Evolutionary conservation across 2,113 vertebrate genomes (phyloP), one percentile per base, ranked within the genome.

Genomic region (Pungitius pungitius): DNA sequence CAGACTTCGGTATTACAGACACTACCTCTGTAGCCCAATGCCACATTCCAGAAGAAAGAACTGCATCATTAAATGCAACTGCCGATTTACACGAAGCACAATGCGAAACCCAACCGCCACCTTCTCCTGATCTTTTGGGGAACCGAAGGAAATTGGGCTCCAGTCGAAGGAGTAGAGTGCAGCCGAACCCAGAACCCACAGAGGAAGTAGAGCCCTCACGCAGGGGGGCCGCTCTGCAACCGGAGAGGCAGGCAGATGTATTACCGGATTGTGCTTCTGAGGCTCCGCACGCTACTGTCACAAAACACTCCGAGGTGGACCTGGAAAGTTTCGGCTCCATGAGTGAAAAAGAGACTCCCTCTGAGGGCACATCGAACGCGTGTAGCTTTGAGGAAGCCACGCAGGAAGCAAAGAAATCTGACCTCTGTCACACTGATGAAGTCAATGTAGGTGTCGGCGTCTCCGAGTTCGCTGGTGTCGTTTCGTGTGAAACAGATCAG

Each of bases 111-210:
- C 45, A 65, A 14, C 11, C 18, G 18, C 35, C 55, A 24, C 56
- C 39, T 12, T 61, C 60, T 47, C 59, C 60, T 42, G 75, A 78
- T 14, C 20, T 70, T 2, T 30, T 24, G 27, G 26, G 13, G 2
- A 78, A 51, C 52, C 78, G 69, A 80, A 84, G 68, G 70, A 91
- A 90, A 58, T 51, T 90, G 4, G 85, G 85, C 6, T 87, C 83
- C 40, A 84, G 71, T 60, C 67, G 81, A 42, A 74, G n/a, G 58
- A 71, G 12, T 58, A 85, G 76, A 85, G 56, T 11, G 42, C 9
- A 33, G 11, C 27, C 57, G 30, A 30, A 30, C 30, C 6, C 30
- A 15, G 49, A 79, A 45, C 13, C 30, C 10, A 64, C 22, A 75
- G 74, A 87, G 47, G 78, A 89, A 76, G 73, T 80, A 61, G 73